phyloP scores from a whole-genome alignment of 2,888 invertebrate species.

The Orchestes rusci region DNA sequence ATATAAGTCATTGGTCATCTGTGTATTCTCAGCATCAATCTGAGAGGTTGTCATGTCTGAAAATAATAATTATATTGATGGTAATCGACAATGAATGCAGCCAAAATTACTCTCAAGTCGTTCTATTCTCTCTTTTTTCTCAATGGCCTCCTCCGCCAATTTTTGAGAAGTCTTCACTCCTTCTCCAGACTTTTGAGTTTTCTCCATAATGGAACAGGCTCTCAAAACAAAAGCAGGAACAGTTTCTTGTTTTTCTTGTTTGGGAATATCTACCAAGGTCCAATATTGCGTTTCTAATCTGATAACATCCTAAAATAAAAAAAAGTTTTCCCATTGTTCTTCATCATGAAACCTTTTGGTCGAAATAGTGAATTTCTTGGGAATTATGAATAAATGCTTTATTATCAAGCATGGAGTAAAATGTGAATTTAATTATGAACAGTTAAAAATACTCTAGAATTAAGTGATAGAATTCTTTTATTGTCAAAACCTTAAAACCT shows the following conservation, averaged over 20 bases:
- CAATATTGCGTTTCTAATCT: conserved; percentile 89
- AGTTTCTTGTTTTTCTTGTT: conserved; percentile 90
- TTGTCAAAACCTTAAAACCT: no score
- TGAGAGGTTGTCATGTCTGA: conserved; percentile 88
- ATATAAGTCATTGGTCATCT: conserved; percentile 89
- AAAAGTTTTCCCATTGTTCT: no score
- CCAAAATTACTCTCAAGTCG: conserved; percentile 65
- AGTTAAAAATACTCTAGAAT: no score
- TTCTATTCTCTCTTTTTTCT: conserved; percentile 76
- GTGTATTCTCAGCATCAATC: conserved; percentile 88
- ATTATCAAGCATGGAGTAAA: no score
- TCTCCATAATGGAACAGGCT: conserved; percentile 87
- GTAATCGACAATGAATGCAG: no score
- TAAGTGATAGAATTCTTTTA: no score
- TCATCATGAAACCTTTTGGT: no score
- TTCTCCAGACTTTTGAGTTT: conserved; percentile 83
- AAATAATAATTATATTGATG: conserved; percentile 35
- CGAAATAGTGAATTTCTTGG: no score
- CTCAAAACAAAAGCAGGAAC: conserved; percentile 86
- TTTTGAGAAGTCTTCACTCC: conserved; percentile 80
- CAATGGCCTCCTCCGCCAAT: conserved; percentile 80
- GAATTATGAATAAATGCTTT: no score
- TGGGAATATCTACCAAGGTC: conserved; percentile 88
- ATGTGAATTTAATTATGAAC: no score
- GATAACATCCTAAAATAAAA: conserved; percentile 72